Base-by-base conservation (phyloP, 2,113 vertebrate species). In the Phrynocephalus versicolor region DNA sequence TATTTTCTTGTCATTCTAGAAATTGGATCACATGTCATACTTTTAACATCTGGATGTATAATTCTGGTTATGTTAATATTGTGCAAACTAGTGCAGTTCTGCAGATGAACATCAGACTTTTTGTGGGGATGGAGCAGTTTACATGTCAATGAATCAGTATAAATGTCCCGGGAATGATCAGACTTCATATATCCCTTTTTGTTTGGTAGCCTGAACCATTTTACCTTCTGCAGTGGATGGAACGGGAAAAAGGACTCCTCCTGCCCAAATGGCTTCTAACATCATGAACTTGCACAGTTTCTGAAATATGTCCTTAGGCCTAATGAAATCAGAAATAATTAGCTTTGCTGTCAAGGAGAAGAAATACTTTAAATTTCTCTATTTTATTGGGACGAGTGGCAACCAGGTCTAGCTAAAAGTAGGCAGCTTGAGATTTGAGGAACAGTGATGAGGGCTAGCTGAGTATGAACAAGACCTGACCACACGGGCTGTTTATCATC, bases 211-310 rank as follows among this genome's bases (percentile, higher is more conserved):
- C 2, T 27, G 23, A 83, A 57, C 0, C 0, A 73, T 86, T 55
- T 57, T 58, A 25, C 30, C 71, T 77, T 86, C 25, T 89, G 80
- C 74, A 45, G 57, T 69, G 86, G 82, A 57, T 87, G 70, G 85
- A 6, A 51, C 10, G 10, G 45, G 45, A 10, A 6, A 10, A 51
- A 10, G 45, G 45, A 51, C 45, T 51, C 45, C 45, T 51, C 5
- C 45, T 10, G 5, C 45, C 45, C 10, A 5, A 51, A 51, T 27
- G 25, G 12, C 67, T 70, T n/a, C 55, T 37, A 55, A 41, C 55
- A 78, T 60, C 55, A 77, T 35, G 75, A 58, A 23, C 30, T 3
- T 41, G 37, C 13, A n/a, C 35, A 65, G 19, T 6, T n/a, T 83
- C 45, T 83, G 30, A 75, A 51, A 25, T 58, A 19, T 75, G 27